Evolutionary conservation across 1,140 invertebrate genomes (phyloP), one percentile per base, ranked within the genome.

Genomic region (Dermatophagoides farinae): DNA sequence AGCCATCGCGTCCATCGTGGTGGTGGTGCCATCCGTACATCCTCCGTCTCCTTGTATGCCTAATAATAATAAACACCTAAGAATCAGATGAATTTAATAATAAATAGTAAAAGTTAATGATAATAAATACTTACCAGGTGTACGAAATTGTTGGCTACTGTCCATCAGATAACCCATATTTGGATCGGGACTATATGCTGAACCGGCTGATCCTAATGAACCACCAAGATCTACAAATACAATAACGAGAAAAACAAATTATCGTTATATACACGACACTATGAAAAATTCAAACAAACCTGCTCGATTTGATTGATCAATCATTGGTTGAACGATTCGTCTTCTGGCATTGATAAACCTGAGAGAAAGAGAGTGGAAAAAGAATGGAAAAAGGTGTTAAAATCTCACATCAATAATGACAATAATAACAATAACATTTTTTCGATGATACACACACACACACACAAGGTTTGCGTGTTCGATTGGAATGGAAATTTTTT

Each of bases 151-250:
- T 71, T 85, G 83, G 69, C 80, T 78, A 68, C 87, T 86, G 75
- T 92, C 89, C 86, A 92, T 89, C 86, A 90, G 90, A 79, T 92
- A 93, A 68, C 87, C 85, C 84, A 92, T 90, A 70, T 82, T 84
- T 50, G 72, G 75, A 71, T 93, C 89, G 64, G 88, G 88, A 78
- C 87, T 90, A 77, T 93, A 93, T 60, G 85, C 85, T 71, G 87
- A 86, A 76, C 86, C 88, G 54, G 62, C 86, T 76, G 85, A 85
- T 41, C 64, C 63, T 49, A 67, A 57, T 38, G 61, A 44, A 59
- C 66, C 64, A 31, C 64, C 65, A 22, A 57, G 51, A 63, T 59
- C 61, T 64, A 44, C 31, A 55, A 43, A 55, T 51, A 54, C 41
- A 50, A 65, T 12, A 54, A 46, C 50, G 20, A 40, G 38, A 25